phyloP scores from a whole-genome alignment of 2,888 invertebrate species.

The Idaea biselata region DNA sequence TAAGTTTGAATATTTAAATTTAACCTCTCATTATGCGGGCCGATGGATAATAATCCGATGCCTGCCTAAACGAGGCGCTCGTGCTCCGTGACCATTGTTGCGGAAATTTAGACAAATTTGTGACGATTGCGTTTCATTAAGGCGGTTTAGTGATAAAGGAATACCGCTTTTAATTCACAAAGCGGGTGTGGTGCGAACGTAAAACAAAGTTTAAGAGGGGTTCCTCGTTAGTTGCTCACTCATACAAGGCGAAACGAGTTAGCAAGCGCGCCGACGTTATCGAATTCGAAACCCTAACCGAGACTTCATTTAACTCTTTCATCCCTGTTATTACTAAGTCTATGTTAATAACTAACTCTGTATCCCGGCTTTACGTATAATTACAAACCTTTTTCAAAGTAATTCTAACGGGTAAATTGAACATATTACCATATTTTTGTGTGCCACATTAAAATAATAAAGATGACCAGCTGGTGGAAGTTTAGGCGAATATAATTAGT shows the following conservation, averaged over 20 bases:
- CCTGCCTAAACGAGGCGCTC: slow-evolving; percentile 57
- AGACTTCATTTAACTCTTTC: slow-evolving; percentile 29
- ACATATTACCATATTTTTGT: not conserved
- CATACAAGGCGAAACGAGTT: slow-evolving; percentile 47
- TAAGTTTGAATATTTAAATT: slow-evolving; percentile 74
- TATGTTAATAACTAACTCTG: slow-evolving; percentile 17
- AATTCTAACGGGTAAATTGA: not conserved
- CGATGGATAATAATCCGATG: slow-evolving; percentile 57
- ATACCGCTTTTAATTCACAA: slow-evolving; percentile 68
- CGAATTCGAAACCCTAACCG: slow-evolving; percentile 38
- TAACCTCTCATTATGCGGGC: slow-evolving; percentile 70
- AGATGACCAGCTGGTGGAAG: not conserved
- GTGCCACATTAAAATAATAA: not conserved
- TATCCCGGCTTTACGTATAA: slow-evolving; percentile 16
- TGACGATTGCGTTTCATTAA: slow-evolving; percentile 74
- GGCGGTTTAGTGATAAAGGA: slow-evolving; percentile 67
- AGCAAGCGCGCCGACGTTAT: slow-evolving; percentile 26
- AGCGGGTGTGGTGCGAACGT: slow-evolving; percentile 61
- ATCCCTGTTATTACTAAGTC: slow-evolving; percentile 26
- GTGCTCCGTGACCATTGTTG: slow-evolving; percentile 59
- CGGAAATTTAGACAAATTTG: slow-evolving; percentile 74
- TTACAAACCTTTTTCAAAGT: slow-evolving; percentile 14
- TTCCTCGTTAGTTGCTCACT: slow-evolving; percentile 73
- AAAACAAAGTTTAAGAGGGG: slow-evolving; percentile 67
- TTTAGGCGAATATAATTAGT: not conserved